Evolutionary conservation across 2,113 vertebrate genomes (phyloP).

Genomic region (Carassius gibelio): DNA sequence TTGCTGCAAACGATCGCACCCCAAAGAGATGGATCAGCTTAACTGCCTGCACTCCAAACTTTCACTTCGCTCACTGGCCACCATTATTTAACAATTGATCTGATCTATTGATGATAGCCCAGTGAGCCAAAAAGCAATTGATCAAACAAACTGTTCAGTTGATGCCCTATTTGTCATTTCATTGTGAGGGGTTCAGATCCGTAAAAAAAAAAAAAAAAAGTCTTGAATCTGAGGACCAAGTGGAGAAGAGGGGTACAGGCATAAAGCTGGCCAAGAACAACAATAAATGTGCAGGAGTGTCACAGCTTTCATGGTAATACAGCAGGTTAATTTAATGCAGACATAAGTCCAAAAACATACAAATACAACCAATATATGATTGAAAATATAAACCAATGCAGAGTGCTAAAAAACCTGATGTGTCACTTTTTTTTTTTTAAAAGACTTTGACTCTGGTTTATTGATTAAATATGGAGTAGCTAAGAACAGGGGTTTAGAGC

Average conservation of each 20-base stretch:
- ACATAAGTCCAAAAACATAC: no score
- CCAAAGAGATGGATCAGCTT: constrained; percentile 50
- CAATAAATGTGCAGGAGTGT: not conserved
- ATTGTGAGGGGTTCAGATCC: constrained; percentile 28
- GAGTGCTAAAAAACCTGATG: no score
- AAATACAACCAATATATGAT: not conserved
- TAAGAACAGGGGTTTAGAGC: not conserved
- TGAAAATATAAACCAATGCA: not conserved
- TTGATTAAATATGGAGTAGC: not conserved
- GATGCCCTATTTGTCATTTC: constrained; percentile 56
- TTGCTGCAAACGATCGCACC: constrained; percentile 42
- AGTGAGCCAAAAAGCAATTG: constrained; percentile 56
- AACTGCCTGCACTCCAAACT: constrained; percentile 56
- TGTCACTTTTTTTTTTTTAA: not conserved
- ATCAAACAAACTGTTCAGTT: constrained; percentile 55
- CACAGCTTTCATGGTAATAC: not conserved
- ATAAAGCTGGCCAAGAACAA: not conserved
- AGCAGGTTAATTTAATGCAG: no score
- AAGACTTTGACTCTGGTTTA: not conserved
- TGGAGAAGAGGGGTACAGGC: not conserved
- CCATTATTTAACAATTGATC: constrained; percentile 58
- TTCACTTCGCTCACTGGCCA: constrained; percentile 51
- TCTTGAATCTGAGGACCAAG: not conserved
- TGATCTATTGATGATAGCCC: constrained; percentile 44
- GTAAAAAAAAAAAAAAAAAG: not conserved